A percentile compares a stretch with the other conserved stretches of the same genome.
phyloP scores from a whole-genome alignment of 2,888 invertebrate genomes.

The Serrognathus titanus region DNA sequence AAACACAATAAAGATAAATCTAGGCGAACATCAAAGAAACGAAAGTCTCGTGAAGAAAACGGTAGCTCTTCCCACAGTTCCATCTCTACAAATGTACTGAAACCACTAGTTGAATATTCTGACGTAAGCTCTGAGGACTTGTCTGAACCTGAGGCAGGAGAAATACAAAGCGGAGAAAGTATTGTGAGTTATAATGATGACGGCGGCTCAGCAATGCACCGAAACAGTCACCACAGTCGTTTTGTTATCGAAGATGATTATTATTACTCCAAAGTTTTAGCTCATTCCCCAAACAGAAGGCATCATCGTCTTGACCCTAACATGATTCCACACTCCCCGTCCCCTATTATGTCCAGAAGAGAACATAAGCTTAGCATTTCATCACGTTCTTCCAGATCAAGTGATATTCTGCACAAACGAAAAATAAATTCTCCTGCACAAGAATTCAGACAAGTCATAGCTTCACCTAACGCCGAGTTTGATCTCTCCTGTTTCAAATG shows the following conservation, averaged over 20 bases:
- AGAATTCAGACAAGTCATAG: conserved; percentile 32
- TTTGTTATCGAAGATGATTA: conserved; percentile 41
- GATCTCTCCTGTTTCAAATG: conserved; percentile 52
- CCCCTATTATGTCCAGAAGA: conserved; percentile 44
- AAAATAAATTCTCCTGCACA: conserved; percentile 36
- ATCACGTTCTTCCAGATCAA: conserved; percentile 46
- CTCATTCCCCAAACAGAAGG: conserved; percentile 31
- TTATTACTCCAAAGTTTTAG: conserved; percentile 28
- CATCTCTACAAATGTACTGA: conserved; percentile 45
- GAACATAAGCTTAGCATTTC: conserved; percentile 47
- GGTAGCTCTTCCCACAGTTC: conserved; percentile 41
- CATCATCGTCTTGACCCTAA: conserved; percentile 45
- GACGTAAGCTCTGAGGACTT: conserved; percentile 90
- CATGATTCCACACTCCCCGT: conserved; percentile 51
- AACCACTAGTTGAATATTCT: conserved; percentile 78
- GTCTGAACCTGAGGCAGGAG: conserved; percentile 86
- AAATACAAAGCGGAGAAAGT: conserved; percentile 70
- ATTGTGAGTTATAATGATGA: conserved; percentile 50
- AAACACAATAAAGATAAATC: conserved; percentile 42
- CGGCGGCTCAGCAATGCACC: conserved; percentile 43
- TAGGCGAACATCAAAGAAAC: conserved; percentile 42
- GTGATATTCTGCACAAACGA: conserved; percentile 44
- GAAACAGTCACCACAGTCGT: conserved; percentile 31
- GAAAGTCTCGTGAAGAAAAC: conserved; percentile 45
- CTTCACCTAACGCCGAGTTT: conserved; percentile 42